Evolutionary conservation across 2,113 vertebrate species (phyloP).

Genomic region (Ceyx cyanopectus): DNA sequence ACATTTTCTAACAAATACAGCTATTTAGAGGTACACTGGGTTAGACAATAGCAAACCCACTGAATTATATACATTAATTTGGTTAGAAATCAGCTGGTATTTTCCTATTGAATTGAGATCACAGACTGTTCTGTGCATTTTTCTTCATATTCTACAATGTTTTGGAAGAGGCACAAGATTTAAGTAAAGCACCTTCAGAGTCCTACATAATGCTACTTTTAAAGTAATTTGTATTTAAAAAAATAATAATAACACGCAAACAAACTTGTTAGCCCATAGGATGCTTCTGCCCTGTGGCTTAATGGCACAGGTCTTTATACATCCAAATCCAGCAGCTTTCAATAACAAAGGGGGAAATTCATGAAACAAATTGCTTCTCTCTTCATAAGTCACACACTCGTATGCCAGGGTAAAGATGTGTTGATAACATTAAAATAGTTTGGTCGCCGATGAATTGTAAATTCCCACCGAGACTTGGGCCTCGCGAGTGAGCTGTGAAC

Average conservation of each 20-base stretch:
- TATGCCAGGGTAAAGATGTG: constrained; percentile 73
- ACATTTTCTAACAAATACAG: neutral
- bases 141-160: constrained; percentile 39
- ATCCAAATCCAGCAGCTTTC: constrained; percentile 80
- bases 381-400: constrained; percentile 60
- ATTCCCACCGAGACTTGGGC: constrained; percentile 73
- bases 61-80: constrained; percentile 21
- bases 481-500: constrained; percentile 55
- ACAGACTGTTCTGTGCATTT: neutral
- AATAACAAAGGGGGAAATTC: constrained; percentile 83
- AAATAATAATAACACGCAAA: constrained; percentile 77
- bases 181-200: constrained; percentile 71
- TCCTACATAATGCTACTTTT: constrained; percentile 73
- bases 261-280: constrained; percentile 73
- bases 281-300: constrained; percentile 75
- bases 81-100: constrained; percentile 8
- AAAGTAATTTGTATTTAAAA: constrained; percentile 76
- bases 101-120: neutral
- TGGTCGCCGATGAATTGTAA: constrained; percentile 77
- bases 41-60: neutral
- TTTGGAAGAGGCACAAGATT: constrained; percentile 67
- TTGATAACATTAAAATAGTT: constrained; percentile 77
- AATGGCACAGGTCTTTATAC: constrained; percentile 79
- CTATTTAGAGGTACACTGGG: neutral
- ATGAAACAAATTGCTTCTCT: constrained; percentile 80